A percentile compares a stretch with the other conserved stretches of the same genome.
These are phyloP conservation scores for Luffia ferchaultella DNA, from an alignment of 2,888 invertebrate genomes.

Conservation along the genomic window DNA sequence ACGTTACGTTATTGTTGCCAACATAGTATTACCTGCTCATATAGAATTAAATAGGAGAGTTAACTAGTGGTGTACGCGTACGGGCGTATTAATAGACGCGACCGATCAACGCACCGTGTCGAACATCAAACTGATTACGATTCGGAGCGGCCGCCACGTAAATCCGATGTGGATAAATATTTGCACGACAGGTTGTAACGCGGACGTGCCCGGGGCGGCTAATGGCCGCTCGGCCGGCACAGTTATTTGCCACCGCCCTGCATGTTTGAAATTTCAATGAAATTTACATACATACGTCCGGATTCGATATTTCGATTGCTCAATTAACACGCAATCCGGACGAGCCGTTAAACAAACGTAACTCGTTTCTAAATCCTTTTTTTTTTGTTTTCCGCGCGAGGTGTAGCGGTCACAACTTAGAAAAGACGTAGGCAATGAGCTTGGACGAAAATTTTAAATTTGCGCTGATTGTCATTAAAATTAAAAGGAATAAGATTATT, in stretches of 20 bases:
- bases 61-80: too few species aligned
- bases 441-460: too few species aligned
- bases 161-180: constrained; percentile 61
- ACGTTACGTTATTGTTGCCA: too few species aligned
- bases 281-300: constrained; percentile 16
- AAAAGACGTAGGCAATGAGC: too few species aligned
- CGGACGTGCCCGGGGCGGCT: constrained; percentile 45
- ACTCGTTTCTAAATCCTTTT: too few species aligned
- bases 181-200: constrained; percentile 57
- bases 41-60: too few species aligned
- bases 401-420: too few species aligned
- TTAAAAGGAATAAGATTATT: too few species aligned
- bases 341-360: not conserved
- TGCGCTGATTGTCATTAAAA: too few species aligned
- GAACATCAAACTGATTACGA: constrained; percentile 44
- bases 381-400: too few species aligned
- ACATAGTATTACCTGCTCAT: too few species aligned
- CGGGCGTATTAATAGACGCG: too few species aligned
- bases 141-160: constrained; percentile 53
- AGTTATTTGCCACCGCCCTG: constrained; percentile 39
- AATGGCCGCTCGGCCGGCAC: constrained; percentile 32
- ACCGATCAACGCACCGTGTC: not conserved
- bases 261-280: constrained; percentile 31
- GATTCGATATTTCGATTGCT: constrained; percentile 10
- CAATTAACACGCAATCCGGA: constrained; percentile 16